Conservation (phyloP, 2,888 invertebrate genomes). For the Dryococelus australis region DNA sequence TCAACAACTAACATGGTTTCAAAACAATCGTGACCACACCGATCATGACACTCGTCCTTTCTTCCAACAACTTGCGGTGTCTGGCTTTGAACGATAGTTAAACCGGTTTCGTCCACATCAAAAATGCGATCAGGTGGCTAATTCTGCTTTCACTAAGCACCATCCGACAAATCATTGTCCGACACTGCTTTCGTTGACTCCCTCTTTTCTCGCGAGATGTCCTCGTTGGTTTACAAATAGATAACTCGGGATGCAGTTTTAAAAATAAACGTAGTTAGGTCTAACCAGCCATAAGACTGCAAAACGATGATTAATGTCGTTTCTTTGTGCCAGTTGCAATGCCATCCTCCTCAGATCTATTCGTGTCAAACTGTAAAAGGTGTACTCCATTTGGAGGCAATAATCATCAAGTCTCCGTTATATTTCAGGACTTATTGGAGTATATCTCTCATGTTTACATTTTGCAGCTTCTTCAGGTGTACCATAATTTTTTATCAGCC, state of each 20-base stretch:
- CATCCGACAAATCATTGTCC: constrained; percentile 8
- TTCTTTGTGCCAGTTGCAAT: not conserved
- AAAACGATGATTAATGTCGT: not conserved
- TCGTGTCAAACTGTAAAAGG: not conserved
- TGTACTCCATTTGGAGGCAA: constrained; percentile 1
- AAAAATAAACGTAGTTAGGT: not conserved
- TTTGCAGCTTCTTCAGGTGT: not conserved
- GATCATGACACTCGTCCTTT: constrained; percentile 32
- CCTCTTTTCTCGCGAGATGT: constrained; percentile 4
- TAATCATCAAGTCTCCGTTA: not conserved
- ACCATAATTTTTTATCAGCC: not conserved
- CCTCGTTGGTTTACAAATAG: constrained; percentile 26
- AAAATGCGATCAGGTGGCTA: constrained; percentile 25
- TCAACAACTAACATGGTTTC: too few relatives aligned
- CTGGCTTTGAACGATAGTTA: constrained; percentile 23
- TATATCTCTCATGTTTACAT: not conserved
- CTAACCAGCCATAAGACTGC: not conserved
- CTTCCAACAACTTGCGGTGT: constrained; percentile 17
- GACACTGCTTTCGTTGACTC: constrained; percentile 25
- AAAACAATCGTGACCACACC: not conserved
- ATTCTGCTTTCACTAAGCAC: not conserved
- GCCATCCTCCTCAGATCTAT: not conserved
- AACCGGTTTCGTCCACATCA: constrained; percentile 31
- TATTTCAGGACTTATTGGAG: not conserved
- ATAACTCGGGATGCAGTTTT: not conserved